Evolutionary conservation across 2,113 vertebrate genomes (phyloP).

Genomic region (Poicephalus gulielmi): DNA sequence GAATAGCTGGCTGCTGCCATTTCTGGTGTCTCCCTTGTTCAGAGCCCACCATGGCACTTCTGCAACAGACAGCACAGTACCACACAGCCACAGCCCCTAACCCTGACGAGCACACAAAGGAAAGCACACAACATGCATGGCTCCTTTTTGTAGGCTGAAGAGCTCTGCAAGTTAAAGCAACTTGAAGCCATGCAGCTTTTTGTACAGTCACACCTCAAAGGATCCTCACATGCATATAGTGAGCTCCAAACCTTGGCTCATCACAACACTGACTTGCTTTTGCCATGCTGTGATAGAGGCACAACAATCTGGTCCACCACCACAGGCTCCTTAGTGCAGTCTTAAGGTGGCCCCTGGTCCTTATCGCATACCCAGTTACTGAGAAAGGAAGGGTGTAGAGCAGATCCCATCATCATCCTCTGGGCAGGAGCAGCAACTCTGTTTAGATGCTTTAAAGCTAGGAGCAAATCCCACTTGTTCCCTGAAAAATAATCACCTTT

Average conservation of each 20-base stretch:
- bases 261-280: accelerated
- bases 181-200: accelerated
- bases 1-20: background rate
- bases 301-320: background rate
- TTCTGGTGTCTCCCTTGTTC: background rate
- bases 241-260: background rate
- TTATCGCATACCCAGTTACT: background rate
- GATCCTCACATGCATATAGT: accelerated
- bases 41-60: background rate
- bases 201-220: background rate
- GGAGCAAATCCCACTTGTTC: background rate
- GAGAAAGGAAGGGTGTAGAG: background rate
- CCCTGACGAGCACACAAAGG: background rate
- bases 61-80: accelerated
- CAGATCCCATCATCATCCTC: background rate
- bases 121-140: accelerated
- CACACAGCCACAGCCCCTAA: accelerated
- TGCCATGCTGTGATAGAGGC: accelerated
- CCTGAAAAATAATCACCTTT: background rate
- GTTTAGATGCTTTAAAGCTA: background rate
- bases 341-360: accelerated
- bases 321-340: accelerated
- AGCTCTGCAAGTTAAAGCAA: background rate
- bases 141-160: background rate
- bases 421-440: background rate